Base-by-base conservation (phyloP, 2,797 vertebrate species). In the Falco concolor region DNA sequence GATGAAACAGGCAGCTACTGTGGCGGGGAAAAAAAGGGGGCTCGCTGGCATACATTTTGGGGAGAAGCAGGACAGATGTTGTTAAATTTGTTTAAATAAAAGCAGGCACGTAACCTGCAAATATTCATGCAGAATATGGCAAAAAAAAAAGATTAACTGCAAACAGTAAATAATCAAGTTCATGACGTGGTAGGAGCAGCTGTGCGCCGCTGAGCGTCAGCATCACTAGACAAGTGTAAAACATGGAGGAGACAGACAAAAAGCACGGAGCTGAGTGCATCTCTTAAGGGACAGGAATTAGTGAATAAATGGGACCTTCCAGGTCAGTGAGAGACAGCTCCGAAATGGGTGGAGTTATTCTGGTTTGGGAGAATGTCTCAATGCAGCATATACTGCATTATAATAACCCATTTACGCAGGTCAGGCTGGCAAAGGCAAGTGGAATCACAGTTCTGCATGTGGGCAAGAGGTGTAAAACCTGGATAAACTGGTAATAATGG, bases 401-500 rank as follows among this genome's bases (percentile, higher is more conserved):
- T 1, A 2, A 4, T 2, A 13, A 27, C 49, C 5, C 2, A 0
- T n/a, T 16, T 17, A 3, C 18, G 38, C 27, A 13, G 42, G 59
- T 40, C 60, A 3, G 54, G 3, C 70, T 57, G 76, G 65, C 34
- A 5, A 6, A 24, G 70, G 69, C 7, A 22, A 61, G 47, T 0
- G 1, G 36, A 54, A 19, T 42, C 79, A 3, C 61, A 13, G 34
- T 20, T 67, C 32, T 34, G 16, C 21, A n/a, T 5, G 2, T 13
- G 21, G 44, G 22, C 30, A 13, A 47, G 60, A 50, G 11, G 17
- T 13, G 32, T 24, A 34, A 79, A 64, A 53, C 14, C 57, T n/a
- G 42, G 47, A 27, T 30, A n/a, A 65, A 9, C 7, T 28, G 11
- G 38, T 8, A 34, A 38, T 14, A 22, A 49, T 4, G 19, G 36